Base-by-base conservation (phyloP, 2,888 invertebrate species). In the Doris montereyensis region DNA sequence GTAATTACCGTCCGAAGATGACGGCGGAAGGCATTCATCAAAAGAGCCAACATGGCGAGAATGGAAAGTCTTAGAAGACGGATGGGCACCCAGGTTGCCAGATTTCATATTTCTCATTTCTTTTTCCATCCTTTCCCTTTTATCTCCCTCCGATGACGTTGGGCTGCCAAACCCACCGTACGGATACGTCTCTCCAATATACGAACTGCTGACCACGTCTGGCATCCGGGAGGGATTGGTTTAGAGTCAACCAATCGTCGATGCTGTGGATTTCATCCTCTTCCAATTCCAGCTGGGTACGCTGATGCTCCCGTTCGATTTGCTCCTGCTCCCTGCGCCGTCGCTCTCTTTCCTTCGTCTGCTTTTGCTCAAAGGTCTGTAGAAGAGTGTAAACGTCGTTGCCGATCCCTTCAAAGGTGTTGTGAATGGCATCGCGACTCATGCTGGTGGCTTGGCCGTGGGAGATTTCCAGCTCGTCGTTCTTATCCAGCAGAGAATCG, bases 221-320 rank as follows among this genome's bases (percentile, higher is more conserved):
- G 79, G 79, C 79, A 79, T 79, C 21, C 52, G 57, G 4, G 70
- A 24, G 13, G 67, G 1, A 41, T 26, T 65, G 24, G 8, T 2
- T 81, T 81, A 76, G 79, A 52, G 84, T 85, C 41, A 89, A 79
- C 72, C 88, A 82, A 78, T 88, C 88, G 58, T 89, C 88, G n/a
- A 88, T 84, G 82, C 87, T 87, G 72, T 87, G 86, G 4, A 84
- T 77, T 21, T 88, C 88, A 74, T 88, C 88, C 60, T 83, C 83
- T 76, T 89, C 89, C 30, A 88, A 75, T 78, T 89, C 89, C 30
- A 86, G 84, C 75, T 87, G 85, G 0, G 87, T 88, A 13, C 85
- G 86, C 78, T 84, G 83, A 77, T 87, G 86, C 77, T 89, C 88
- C 71, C 86, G 85, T 65, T 89, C 89, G 24, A 88, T 86, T 65